These are phyloP conservation scores for Theonella swinhoei DNA, from an alignment of 37 sponge, comb jelly and placozoan genomes.

Conservation along the genomic window DNA sequence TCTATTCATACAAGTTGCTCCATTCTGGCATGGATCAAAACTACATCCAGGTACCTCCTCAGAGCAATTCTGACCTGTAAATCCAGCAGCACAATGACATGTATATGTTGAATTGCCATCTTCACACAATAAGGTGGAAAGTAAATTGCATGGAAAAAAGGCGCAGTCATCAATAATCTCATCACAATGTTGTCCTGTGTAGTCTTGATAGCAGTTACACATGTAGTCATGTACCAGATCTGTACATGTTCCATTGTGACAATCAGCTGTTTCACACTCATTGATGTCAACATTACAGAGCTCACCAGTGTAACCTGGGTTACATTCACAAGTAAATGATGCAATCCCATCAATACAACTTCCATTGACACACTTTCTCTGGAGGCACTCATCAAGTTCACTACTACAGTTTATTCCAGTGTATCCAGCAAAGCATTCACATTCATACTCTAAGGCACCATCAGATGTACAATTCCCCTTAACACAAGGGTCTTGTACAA, in stretches of 20 bases:
- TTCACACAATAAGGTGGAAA: neutral
- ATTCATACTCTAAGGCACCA: slow-evolving; percentile 5
- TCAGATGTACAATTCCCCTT: no score
- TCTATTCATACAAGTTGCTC: slow-evolving; percentile 58
- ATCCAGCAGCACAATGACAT: slow-evolving; percentile 69
- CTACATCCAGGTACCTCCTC: slow-evolving; percentile 36
- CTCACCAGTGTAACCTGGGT: slow-evolving; percentile 38
- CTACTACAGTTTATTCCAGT: slow-evolving; percentile 37
- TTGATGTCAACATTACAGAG: slow-evolving; percentile 35
- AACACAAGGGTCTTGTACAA: no score
- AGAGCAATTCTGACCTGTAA: slow-evolving; percentile 59
- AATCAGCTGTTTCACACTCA: neutral
- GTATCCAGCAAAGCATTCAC: slow-evolving; percentile 41
- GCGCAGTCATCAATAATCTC: slow-evolving; percentile 61
- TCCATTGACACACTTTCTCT: slow-evolving; percentile 36
- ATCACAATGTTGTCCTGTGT: slow-evolving; percentile 61
- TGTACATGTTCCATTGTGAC: slow-evolving; percentile 20
- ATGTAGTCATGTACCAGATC: slow-evolving; percentile 10
- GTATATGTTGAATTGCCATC: neutral
- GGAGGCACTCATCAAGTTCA: slow-evolving; percentile 50
- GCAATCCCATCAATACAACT: neutral
- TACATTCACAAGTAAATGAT: slow-evolving; percentile 29
- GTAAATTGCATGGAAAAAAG: slow-evolving; percentile 30
- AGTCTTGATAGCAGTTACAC: slow-evolving; percentile 60
- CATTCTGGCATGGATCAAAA: slow-evolving; percentile 22